Percentiles rank a stretch among this genome's conserved stretches.
These are phyloP conservation scores for Aspidiotus rigidus DNA, from an alignment of 2,888 invertebrate species.

Conservation along the genomic window DNA sequence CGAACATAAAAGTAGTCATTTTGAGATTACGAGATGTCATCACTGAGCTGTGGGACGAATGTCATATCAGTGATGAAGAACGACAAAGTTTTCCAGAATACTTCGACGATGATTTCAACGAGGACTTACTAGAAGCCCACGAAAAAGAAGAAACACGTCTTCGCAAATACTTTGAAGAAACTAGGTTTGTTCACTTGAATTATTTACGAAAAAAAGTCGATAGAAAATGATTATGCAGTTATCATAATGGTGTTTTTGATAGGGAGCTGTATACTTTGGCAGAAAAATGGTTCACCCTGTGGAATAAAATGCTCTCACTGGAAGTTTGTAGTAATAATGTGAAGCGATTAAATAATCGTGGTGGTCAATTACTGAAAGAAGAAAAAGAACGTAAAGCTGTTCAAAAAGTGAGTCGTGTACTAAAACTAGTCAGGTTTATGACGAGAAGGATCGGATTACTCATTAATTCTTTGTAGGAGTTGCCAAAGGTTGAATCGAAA, in stretches of 20 bases:
- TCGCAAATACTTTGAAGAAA: conserved; percentile 54
- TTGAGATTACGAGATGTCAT: conserved; percentile 63
- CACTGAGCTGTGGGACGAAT: conserved; percentile 63
- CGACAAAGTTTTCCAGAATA: conserved; percentile 56
- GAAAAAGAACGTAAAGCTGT: conserved; percentile 78
- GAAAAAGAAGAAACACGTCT: conserved; percentile 67
- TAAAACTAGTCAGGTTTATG: conserved; percentile 32
- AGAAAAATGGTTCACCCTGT: conserved; percentile 58
- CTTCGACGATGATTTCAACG: conserved; percentile 60
- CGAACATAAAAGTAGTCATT: conserved; percentile 59
- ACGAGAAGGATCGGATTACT: conserved; percentile 7
- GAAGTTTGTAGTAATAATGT: conserved; percentile 69
- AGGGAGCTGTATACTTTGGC: conserved; percentile 58
- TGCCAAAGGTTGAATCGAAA: conserved; percentile 65
- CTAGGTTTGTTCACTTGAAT: conserved; percentile 47
- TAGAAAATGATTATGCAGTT: background rate
- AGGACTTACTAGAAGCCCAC: conserved; percentile 67
- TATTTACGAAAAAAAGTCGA: background rate
- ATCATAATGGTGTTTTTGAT: conserved; percentile 36
- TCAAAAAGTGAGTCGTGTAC: conserved; percentile 45
- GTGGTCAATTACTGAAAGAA: conserved; percentile 73
- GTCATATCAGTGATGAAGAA: conserved; percentile 57
- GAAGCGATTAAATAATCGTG: conserved; percentile 68
- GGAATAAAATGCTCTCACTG: conserved; percentile 64
- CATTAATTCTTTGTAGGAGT: conserved; percentile 43